Conservation (phyloP, 2,888 invertebrate genomes). For the Rhamnusium bicolor region DNA sequence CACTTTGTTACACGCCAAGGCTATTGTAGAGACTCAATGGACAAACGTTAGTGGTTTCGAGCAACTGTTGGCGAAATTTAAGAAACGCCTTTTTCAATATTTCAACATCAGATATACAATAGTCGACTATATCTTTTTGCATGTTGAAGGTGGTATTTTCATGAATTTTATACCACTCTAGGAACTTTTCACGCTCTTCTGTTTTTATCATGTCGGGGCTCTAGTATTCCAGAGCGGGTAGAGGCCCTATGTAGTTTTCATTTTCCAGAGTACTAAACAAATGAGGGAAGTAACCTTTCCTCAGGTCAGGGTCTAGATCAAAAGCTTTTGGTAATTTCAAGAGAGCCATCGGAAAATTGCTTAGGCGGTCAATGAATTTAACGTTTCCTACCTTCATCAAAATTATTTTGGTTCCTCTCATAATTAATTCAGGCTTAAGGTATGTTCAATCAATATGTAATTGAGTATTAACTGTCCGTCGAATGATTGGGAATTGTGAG, state of each 20-base stretch:
- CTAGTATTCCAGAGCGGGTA: not conserved
- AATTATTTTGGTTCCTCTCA: not conserved
- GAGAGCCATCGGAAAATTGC: too few species aligned
- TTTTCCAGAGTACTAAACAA: not conserved
- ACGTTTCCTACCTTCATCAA: not conserved
- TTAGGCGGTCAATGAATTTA: too few species aligned
- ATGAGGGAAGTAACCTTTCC: conserved; percentile 6
- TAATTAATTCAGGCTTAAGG: not conserved
- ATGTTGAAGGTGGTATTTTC: not conserved
- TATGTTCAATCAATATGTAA: too few species aligned
- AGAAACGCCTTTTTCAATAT: not conserved
- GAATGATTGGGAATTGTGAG: too few species aligned
- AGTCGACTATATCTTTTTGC: not conserved
- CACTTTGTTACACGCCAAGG: not conserved
- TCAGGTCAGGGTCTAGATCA: too few species aligned
- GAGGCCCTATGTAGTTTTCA: not conserved
- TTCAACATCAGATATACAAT: not conserved
- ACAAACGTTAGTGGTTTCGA: not conserved
- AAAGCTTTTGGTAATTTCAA: too few species aligned
- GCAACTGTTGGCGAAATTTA: not conserved
- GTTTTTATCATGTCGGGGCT: not conserved
- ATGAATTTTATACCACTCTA: not conserved
- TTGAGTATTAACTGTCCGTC: too few species aligned
- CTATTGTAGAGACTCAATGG: not conserved
- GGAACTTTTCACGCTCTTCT: not conserved